phyloP scores from a whole-genome alignment of 2,113 vertebrate species.

The Strix uralensis region DNA sequence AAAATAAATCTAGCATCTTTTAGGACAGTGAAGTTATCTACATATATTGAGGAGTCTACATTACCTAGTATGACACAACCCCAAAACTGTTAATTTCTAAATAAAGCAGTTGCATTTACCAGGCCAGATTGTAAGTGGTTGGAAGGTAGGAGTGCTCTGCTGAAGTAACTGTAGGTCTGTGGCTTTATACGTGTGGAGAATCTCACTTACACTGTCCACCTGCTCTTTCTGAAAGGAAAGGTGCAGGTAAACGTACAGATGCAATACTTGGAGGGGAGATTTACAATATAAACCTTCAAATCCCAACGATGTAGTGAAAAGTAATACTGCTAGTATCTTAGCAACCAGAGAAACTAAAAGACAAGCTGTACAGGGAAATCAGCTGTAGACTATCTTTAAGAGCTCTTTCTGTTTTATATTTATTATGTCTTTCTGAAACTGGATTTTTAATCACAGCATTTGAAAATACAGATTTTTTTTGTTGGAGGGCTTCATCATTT shows the following conservation, averaged over 20 bases:
- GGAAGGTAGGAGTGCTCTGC: neutral
- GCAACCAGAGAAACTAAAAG: slow-evolving; percentile 29
- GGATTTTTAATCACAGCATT: neutral
- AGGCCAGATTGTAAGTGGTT: neutral
- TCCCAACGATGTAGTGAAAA: neutral
- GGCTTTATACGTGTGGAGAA: neutral
- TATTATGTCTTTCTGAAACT: neutral
- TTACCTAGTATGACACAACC: neutral
- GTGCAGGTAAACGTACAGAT: neutral
- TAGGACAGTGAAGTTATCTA: neutral
- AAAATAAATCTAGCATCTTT: neutral
- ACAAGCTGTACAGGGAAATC: neutral
- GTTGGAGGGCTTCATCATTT: neutral
- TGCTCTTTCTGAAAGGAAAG: neutral
- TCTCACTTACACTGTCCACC: neutral
- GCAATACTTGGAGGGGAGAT: neutral
- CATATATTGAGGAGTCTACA: neutral
- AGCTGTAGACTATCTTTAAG: neutral
- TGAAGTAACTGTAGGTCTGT: neutral
- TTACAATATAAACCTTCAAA: neutral
- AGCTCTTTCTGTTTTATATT: neutral
- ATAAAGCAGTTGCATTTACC: neutral
- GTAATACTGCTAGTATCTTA: slow-evolving; percentile 22
- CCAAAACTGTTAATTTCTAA: neutral
- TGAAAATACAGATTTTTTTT: neutral